phyloP scores from a whole-genome alignment of 2,888 invertebrate genomes.

The Galerucella calmariensis region DNA sequence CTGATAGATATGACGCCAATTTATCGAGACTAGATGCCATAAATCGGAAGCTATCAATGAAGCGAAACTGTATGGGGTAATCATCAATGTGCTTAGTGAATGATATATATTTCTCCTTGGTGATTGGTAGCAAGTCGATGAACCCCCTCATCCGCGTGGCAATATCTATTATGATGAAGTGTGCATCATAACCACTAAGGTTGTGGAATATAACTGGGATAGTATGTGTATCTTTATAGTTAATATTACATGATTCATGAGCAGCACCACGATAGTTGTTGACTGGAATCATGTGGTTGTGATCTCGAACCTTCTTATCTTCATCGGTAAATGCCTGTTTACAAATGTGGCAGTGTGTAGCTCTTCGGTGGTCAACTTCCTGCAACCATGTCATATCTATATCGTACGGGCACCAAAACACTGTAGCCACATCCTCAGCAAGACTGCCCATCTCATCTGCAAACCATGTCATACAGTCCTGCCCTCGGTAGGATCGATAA shows the following conservation, averaged over 20 bases:
- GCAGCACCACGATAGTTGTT: constrained; percentile 40
- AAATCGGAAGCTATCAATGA: constrained; percentile 49
- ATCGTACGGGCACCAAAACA: too few species aligned
- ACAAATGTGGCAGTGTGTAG: constrained; percentile 34
- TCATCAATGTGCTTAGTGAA: constrained; percentile 44
- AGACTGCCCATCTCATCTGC: too few species aligned
- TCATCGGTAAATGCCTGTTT: constrained; percentile 7
- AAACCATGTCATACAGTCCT: too few species aligned
- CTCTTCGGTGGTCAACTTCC: too few species aligned
- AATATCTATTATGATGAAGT: constrained; percentile 49
- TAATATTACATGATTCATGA: constrained; percentile 48
- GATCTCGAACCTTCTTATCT: constrained; percentile 33
- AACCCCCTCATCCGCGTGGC: too few species aligned
- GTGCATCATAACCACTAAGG: constrained; percentile 16
- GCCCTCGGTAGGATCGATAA: too few species aligned
- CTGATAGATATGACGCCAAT: constrained; percentile 44
- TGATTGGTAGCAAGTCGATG: constrained; percentile 44
- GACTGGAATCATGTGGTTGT: constrained; percentile 25
- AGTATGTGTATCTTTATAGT: constrained; percentile 40
- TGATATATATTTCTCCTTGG: constrained; percentile 49
- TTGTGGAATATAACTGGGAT: constrained; percentile 53
- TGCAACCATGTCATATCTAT: too few species aligned
- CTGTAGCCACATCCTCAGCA: too few species aligned
- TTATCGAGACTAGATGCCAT: constrained; percentile 48
- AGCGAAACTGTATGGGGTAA: constrained; percentile 41